A percentile compares a stretch with the other conserved stretches of the same genome.
Conservation (phyloP, 2,797 vertebrate genomes). For the Coranthus polyacanthus region DNA sequence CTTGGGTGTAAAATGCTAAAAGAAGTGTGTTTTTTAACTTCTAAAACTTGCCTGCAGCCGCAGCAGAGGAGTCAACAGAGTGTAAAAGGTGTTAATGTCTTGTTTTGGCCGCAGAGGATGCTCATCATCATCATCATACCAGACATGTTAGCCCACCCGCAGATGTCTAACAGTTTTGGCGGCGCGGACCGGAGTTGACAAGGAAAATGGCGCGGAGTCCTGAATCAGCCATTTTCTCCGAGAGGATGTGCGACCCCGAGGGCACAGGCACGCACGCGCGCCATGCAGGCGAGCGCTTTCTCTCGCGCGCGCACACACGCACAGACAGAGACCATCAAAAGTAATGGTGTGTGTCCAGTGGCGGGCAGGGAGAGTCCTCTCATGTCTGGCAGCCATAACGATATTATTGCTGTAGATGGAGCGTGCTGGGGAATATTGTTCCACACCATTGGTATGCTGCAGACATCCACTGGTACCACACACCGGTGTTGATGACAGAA, state of each 20-base stretch:
- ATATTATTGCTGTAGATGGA: conserved; percentile 68
- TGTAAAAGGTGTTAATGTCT: conserved; percentile 62
- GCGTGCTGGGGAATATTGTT: conserved; percentile 74
- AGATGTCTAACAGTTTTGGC: conserved; percentile 63
- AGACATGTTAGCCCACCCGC: conserved; percentile 29
- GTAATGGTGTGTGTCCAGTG: conserved; percentile 76
- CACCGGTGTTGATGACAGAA: conserved; percentile 45
- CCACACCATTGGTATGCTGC: conserved; percentile 53
- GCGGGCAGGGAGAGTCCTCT: conserved; percentile 58
- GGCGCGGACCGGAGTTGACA: conserved; percentile 42
- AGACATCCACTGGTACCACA: conserved; percentile 31
- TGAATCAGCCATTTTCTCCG: conserved; percentile 66
- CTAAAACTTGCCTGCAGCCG: conserved; percentile 41
- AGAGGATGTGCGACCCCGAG: conserved; percentile 66
- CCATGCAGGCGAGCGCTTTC: background rate
- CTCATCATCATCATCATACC: conserved; percentile 47
- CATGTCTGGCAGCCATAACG: conserved; percentile 62
- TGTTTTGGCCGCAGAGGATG: conserved; percentile 34
- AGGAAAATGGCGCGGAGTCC: conserved; percentile 40
- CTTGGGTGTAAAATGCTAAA: background rate
- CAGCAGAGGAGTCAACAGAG: conserved; percentile 41
- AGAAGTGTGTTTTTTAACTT: background rate
- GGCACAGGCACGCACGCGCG: conserved; percentile 9
- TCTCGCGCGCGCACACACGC: conserved; percentile 12
- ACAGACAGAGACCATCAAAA: conserved; percentile 50